These are phyloP conservation scores for Arctocebus calabarensis DNA, from an alignment of 2,797 vertebrate genomes.

Conservation along the genomic window DNA sequence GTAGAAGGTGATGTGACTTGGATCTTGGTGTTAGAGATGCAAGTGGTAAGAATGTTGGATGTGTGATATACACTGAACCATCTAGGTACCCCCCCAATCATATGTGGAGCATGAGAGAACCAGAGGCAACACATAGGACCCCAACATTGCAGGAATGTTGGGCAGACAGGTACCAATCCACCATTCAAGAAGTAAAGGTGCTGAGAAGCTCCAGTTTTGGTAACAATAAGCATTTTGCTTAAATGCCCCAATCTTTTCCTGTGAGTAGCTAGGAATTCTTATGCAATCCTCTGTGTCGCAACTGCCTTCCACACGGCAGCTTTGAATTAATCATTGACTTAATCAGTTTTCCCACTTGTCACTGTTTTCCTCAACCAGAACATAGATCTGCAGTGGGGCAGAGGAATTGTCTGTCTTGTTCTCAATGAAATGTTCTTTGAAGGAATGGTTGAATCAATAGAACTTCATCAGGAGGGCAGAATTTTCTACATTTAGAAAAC, in stretches of 20 bases:
- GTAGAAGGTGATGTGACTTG: rapidly evolving
- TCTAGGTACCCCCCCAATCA: not conserved
- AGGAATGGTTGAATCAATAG: not conserved
- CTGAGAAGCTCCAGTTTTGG: not conserved
- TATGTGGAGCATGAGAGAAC: not conserved
- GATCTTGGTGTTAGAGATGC: rapidly evolving
- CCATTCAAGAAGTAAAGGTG: not conserved
- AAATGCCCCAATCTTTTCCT: not conserved
- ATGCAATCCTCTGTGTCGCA: not conserved
- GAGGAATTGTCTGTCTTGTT: not conserved
- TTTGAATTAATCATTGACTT: not conserved
- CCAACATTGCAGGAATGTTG: not conserved
- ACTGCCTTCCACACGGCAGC: not conserved
- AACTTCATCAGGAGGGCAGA: not conserved
- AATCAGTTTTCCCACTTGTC: too few relatives aligned
- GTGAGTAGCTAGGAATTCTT: not conserved
- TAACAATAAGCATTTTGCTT: not conserved
- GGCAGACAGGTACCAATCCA: not conserved
- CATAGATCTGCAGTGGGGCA: not conserved
- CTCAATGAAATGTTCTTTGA: not conserved
- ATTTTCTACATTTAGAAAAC: not conserved
- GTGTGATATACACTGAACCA: rapidly evolving
- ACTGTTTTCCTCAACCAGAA: not conserved
- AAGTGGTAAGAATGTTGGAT: rapidly evolving
- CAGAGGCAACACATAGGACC: rapidly evolving